Conservation (phyloP, 2,113 vertebrate species). For the Nyctibius bracteatus region DNA sequence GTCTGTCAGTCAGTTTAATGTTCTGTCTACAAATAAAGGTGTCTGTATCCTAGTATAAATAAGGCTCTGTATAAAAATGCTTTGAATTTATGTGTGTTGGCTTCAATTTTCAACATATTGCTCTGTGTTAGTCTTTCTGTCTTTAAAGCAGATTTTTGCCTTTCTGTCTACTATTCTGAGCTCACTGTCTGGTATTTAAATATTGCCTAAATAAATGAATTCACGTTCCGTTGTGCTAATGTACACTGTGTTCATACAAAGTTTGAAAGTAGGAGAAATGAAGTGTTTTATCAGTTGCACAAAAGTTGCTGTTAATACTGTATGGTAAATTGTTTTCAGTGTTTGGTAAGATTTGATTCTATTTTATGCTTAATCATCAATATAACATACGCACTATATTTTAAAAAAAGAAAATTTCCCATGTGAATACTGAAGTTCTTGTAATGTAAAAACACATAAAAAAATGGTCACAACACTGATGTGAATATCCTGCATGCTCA, state of each 20-base stretch:
- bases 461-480: background rate
- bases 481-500: background rate
- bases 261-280: background rate
- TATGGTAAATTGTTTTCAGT: background rate
- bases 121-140: constrained; percentile 20
- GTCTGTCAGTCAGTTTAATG: constrained; percentile 49
- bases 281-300: background rate
- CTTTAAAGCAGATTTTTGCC: constrained; percentile 33
- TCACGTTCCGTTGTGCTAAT: background rate
- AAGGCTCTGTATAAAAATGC: constrained; percentile 25
- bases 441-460: background rate
- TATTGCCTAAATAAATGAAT: background rate
- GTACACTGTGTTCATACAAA: background rate
- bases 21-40: constrained; percentile 41
- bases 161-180: constrained; percentile 35
- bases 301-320: background rate
- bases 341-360: background rate
- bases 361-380: background rate
- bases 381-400: background rate
- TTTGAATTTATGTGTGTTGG: constrained; percentile 56
- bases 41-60: constrained; percentile 58
- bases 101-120: constrained; percentile 14
- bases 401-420: background rate
- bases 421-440: background rate
- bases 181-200: constrained; percentile 41